Evolutionary conservation across 2,113 vertebrate genomes (phyloP), one percentile per base, ranked within the genome.

Genomic region (Bagarius yarrelli): DNA sequence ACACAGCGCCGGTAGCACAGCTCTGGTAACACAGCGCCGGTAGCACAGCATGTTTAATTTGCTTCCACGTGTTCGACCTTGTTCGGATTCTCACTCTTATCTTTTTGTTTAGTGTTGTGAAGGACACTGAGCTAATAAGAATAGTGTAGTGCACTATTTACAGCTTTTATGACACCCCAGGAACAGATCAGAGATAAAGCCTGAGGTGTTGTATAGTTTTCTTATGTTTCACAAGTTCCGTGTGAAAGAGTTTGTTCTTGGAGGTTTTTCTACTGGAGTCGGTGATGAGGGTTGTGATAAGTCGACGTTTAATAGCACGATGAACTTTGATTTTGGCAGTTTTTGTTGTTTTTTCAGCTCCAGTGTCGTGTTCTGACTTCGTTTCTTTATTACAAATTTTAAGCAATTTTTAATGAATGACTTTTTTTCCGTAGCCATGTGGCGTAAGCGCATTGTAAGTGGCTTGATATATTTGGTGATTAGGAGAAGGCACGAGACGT

Each of bases 41-140:
- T n/a, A n/a, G n/a, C n/a, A n/a, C n/a, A n/a, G 19, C 8, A 1
- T 1, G 1, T 27, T 27, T 15, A 0, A 11, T 19, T 60, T 0
- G 56, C 59, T 75, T 40, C 32, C 55, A n/a, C 34, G 5, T 40
- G 53, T 1, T 8, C 16, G 23, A 25, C 73, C n/a, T 59, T 40
- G 34, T 60, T 47, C 34, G 44, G 3, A 44, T 76, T 60, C 36
- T 76, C 34, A 11, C 14, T 60, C 12, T 2, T 23, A 16, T 59
- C 67, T 27, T 27, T 47, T 15, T 75, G 9, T 76, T 60, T 60
- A 19, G 12, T 16, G 32, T 60, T 5, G 30, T 56, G 55, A 50
- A 27, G 67, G 34, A 67, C 23, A 5, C 40, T 0, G 21, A 19
- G 4, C 8, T 50, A 27, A 52, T 1, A 14, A 50, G 36, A 47